phyloP scores from a whole-genome alignment of 2,797 vertebrate species.

The Kryptopterus vitreolus region DNA sequence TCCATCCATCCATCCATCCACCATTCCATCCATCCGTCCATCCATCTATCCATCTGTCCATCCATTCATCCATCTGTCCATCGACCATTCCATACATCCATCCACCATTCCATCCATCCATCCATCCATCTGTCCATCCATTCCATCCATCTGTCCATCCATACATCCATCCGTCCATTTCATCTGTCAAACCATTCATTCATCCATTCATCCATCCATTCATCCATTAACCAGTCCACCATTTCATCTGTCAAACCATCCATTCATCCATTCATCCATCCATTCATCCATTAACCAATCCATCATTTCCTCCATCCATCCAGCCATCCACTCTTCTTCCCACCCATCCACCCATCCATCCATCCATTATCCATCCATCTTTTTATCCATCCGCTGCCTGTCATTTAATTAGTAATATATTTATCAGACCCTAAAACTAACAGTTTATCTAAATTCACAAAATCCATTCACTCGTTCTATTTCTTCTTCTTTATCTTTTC shows the following conservation, averaged over 20 bases:
- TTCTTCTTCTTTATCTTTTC: slow-evolving; percentile 4
- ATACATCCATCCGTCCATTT: no score
- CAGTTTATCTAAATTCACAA: no score
- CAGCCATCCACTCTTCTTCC: not conserved
- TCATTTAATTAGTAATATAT: not conserved
- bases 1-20: not conserved
- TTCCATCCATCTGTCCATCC: not conserved
- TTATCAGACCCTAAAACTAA: not conserved
- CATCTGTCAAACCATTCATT: no score
- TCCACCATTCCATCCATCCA: no score
- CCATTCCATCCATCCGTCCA: no score
- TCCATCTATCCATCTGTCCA: not conserved
- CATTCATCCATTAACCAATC: not conserved
- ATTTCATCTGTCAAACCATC: not conserved
- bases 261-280: no score
- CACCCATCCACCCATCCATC: no score
- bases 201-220: not conserved
- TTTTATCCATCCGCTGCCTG: not conserved
- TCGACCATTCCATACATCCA: no score
- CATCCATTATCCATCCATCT: no score
- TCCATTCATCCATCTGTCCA: not conserved
- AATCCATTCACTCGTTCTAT: no score
- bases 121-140: not conserved
- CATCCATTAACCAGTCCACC: not conserved
- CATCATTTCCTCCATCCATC: no score